These are phyloP conservation scores for Rhodophaea formosa DNA, from an alignment of 2,888 invertebrate genomes.

Conservation along the genomic window DNA sequence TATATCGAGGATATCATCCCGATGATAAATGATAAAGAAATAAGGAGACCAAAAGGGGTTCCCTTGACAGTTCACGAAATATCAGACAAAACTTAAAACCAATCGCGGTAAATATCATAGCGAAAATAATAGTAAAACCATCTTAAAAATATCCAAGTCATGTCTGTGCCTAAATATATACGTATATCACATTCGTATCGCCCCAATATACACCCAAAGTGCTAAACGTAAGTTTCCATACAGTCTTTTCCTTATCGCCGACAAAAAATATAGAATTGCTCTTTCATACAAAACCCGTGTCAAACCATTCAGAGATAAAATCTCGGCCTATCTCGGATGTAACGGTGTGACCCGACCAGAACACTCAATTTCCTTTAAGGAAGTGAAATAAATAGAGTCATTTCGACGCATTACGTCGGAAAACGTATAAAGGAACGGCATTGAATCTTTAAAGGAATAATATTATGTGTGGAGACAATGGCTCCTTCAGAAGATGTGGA, in stretches of 20 bases:
- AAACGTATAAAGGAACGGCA: slow-evolving; percentile 32
- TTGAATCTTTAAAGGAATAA: slow-evolving; percentile 3
- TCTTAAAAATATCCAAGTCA: too few relatives aligned
- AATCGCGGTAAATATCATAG: too few relatives aligned
- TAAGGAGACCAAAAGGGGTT: too few relatives aligned
- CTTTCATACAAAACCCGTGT: slow-evolving; percentile 15
- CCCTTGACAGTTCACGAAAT: too few relatives aligned
- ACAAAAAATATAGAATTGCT: slow-evolving; percentile 3
- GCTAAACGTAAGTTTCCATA: not conserved
- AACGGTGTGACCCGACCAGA: slow-evolving; percentile 20
- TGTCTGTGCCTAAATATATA: too few relatives aligned
- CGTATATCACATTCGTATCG: too few relatives aligned
- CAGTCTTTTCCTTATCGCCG: not conserved
- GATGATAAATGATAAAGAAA: too few relatives aligned
- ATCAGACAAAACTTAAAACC: too few relatives aligned
- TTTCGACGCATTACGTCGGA: slow-evolving; percentile 26
- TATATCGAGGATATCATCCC: too few relatives aligned
- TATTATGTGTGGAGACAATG: not conserved
- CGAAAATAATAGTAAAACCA: too few relatives aligned
- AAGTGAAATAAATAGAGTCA: slow-evolving; percentile 30
- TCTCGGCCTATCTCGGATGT: slow-evolving; percentile 15
- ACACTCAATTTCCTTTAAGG: slow-evolving; percentile 27
- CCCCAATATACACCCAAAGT: too few relatives aligned
- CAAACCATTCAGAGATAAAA: slow-evolving; percentile 17
- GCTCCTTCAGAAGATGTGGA: not conserved